Conservation (phyloP, 1,140 invertebrate species). For the Scaptodrosophila lebanonensis region DNA sequence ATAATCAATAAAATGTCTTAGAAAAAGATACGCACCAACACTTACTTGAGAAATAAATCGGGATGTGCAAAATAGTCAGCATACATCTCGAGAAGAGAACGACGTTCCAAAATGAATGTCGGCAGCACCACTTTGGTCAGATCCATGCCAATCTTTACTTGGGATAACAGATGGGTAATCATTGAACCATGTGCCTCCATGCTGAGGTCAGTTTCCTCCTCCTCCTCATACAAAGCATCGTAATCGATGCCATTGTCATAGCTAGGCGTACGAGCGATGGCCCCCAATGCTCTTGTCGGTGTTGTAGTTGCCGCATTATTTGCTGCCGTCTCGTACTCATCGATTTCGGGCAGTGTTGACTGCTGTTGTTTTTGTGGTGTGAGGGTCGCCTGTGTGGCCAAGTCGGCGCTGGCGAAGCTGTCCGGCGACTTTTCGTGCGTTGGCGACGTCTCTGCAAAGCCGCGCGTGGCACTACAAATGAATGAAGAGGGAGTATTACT, state of each 20-base stretch:
- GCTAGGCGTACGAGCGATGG: constrained; percentile 41
- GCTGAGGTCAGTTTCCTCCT: constrained; percentile 89
- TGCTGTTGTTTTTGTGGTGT: constrained; percentile 8
- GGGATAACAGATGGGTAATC: constrained; percentile 94
- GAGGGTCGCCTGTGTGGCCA: constrained; percentile 2
- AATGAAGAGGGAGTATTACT: constrained; percentile 17
- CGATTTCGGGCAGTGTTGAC: constrained; percentile 46
- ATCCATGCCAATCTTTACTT: constrained; percentile 99
- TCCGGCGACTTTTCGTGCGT: constrained; percentile 58
- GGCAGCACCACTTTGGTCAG: constrained; percentile 97
- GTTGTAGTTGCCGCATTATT: constrained; percentile 19
- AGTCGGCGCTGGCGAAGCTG: constrained; percentile 20
- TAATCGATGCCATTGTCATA: constrained; percentile 80
- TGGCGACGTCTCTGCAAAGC: constrained; percentile 66
- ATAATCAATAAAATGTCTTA: not conserved
- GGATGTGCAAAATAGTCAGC: constrained; percentile 99
- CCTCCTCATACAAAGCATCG: constrained; percentile 91
- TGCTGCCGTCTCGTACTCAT: constrained; percentile 51
- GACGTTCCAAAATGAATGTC: constrained; percentile 96
- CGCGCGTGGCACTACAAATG: constrained; percentile 55
- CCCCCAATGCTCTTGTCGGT: too few species aligned
- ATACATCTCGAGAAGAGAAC: constrained; percentile 98
- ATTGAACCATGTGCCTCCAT: constrained; percentile 97
- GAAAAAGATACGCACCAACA: fast-evolving
- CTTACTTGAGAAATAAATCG: constrained; percentile 95